Evolutionary conservation across 2,797 vertebrate genomes (phyloP), one percentile per base, ranked within the genome.

Genomic region (Tiaroga cobitis): DNA sequence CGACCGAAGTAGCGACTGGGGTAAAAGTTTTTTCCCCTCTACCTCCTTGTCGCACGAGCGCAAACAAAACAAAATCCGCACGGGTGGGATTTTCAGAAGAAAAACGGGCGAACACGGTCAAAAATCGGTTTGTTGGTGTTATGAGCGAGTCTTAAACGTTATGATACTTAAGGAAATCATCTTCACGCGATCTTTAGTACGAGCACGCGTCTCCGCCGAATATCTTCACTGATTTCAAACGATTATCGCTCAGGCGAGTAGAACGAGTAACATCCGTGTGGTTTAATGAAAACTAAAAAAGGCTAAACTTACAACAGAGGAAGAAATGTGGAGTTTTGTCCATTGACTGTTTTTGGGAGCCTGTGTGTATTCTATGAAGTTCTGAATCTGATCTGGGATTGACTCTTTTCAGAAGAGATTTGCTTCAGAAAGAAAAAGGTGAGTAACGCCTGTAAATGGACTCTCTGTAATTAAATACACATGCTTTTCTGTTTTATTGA

Each of bases 81-180:
- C 67, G 67, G 54, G 11, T n/a, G 37, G 80, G 83, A 79, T 69
- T 79, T 70, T 61, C 82, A 39, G 61, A 81, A 37, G 61, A 37
- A 69, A 49, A 41, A 16, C 9, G 3, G 19, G 24, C 24, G 26
- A 37, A 24, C 41, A 37, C 34, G 16, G n/a, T 73, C 90, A 91
- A 91, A 90, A 90, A n/a, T 89, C 78, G 19, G n/a, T 41, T 4
- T 26, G 15, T 86, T 59, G 69, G 65, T 7, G 32, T 39, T 41
- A 51, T 18, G 43, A 82, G 78, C 83, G 75, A 83, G 67, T 88
- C 88, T 88, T 88, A 21, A 69, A 54, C 72, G 32, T 82, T 78
- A 41, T 89, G 77, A 84, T 88, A 88, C 56, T 72, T 39, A 2
- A 49, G 15, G 43, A 81, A 59, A 78, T n/a, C 74, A 39, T 85